Evolutionary conservation across 2,888 invertebrate species (phyloP), one percentile per base, ranked within the genome.

Genomic region (Agrochola lota): DNA sequence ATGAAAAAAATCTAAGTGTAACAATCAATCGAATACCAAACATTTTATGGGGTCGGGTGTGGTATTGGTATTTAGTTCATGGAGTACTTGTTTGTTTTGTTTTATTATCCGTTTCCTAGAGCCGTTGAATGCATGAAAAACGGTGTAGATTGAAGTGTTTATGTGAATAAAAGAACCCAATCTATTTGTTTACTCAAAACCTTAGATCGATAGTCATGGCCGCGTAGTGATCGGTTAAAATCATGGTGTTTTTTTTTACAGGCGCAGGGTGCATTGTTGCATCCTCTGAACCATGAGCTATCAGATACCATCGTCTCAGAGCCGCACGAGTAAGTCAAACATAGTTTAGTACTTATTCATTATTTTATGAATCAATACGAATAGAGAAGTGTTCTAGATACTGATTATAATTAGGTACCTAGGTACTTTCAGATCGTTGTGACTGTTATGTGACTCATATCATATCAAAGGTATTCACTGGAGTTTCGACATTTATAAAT

Each of bases 231-330:
- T 89, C 87, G 86, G 86, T 85, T 84, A 85, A 74, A 80, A 90
- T 90, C 87, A 91, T 93, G 89, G 90, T 89, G 85, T 90, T 90
- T 91, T 91, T 92, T 91, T 94, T 92, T 90, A 87, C 94, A 97
- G 97, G 97, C 97, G 97, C 97, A 97, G 97, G 97, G 97, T 97
- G 97, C 96, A 94, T 92, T 91, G 87, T 89, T 94, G 97, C 97
- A 97, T 97, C 97, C 97, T 95, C 95, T 97, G 97, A 97, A 98
- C 97, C 97, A 98, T 98, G 98, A 98, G 98, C 97, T 98, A 98
- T 97, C 97, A 97, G 97, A 98, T 98, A 97, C 98, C 98, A 92
- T 97, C 97, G 85, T 97, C 98, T 90, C 98, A 98, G 96, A 98
- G 98, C 94, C 97, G 98, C 95, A 98, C 98, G 93, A 98, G 98